Base-by-base conservation (phyloP, 2,888 invertebrate genomes). In the Oconnorella tubifera region DNA sequence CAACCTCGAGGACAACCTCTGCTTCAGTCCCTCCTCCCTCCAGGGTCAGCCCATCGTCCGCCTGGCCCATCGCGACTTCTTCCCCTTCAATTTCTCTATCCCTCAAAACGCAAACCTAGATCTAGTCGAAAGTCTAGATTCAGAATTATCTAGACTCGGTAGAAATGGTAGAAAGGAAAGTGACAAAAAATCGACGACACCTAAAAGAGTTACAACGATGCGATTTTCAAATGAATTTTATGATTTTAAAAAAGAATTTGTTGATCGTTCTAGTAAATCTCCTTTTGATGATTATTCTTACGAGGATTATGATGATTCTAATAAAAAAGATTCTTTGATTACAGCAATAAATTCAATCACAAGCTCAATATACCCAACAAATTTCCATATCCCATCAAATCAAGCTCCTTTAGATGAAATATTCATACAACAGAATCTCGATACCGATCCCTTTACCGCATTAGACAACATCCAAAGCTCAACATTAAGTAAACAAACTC, bases 21-120 rank as follows among this genome's bases (percentile, higher is more conserved):
- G 71, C 51, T 67, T 67, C 59, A 67, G 68, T 27, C 71, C 71
- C 14, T 32, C 59, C 2, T 28, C 29, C 2, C 59, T 70, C n/a
- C 62, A 68, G 29, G 64, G 64, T 10, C 56, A 62, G 6, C 51
- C 67, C 2, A 55, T 71, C 49, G 40, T 59, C 27, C 50, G 57
- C 19, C 62, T 71, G 27, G 25, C 50, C 23, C 65, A 71, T 40
- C 27, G 56, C 23, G 69, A 70, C 51, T 70, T 71, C 48, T 31
- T 33, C 50, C 29, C 60, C 6, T 0, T 27, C 0, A 29, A 48
- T 51, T 14, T 10, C 33, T 10, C 25, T 14, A 29, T 3, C 10
- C 56, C 28, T 10, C 27, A n/a, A 29, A 33, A 6, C 14, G 32
- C 56, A 2, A 48, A 58, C 10, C n/a, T n/a, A n/a, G n/a, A n/a